Evolutionary conservation across 2,888 invertebrate genomes (phyloP).

Genomic region (Xestoiulus laeticollis): DNA sequence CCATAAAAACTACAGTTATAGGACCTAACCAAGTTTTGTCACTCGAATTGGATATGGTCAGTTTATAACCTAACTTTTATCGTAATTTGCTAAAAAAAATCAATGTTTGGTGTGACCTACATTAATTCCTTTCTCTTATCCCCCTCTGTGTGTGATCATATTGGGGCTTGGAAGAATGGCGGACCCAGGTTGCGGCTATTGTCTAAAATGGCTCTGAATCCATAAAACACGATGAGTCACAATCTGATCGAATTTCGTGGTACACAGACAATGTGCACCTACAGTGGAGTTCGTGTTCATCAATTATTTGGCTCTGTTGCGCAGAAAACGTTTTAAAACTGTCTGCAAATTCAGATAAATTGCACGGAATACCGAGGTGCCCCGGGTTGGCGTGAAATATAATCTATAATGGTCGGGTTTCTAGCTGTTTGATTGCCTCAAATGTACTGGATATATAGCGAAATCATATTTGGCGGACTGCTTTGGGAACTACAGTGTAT

Average conservation of each 20-base stretch:
- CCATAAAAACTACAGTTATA: background rate
- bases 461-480: too few relatives aligned
- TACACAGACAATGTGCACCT: conserved; percentile 2
- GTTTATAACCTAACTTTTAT: background rate
- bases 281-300: background rate
- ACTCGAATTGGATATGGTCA: too few relatives aligned
- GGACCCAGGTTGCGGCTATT: conserved; percentile 16
- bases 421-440: background rate
- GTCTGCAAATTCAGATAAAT: conserved; percentile 22
- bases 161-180: conserved; percentile 6
- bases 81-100: conserved; percentile 21
- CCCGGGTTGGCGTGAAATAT: background rate
- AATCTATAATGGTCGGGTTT: background rate
- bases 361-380: background rate
- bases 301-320: background rate
- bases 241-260: conserved; percentile 20
- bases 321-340: conserved; percentile 2
- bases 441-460: background rate
- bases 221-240: conserved; percentile 20
- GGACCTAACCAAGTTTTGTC: background rate
- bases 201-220: background rate
- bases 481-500: background rate
- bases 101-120: conserved; percentile 10
- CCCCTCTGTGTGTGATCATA: background rate
- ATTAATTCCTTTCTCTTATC: background rate